Base-by-base conservation (phyloP, 2,888 invertebrate species). In the Ophion costatus region DNA sequence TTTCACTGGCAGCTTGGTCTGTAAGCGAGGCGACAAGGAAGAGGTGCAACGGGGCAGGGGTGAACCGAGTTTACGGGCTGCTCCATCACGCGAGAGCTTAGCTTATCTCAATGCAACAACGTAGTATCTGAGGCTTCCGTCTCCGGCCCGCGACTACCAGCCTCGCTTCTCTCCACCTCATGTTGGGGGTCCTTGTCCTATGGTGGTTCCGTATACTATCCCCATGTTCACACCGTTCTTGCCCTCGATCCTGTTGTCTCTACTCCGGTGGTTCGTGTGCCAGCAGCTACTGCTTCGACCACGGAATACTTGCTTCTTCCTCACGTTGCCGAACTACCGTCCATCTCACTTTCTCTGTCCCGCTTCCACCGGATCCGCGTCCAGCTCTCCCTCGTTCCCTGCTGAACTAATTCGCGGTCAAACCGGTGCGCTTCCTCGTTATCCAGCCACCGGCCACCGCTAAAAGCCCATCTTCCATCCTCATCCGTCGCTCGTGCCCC, bases 51-150 rank as follows among this genome's bases (percentile, higher is more conserved):
- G 69, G 73, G 20, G 59, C 42, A 22, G 56, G 71, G 70, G 88
- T 89, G 88, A 86, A 75, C 88, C 86, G 89, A 92, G 91, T 93
- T 93, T 92, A 93, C 92, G 91, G 92, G 90, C 91, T 90, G 92
- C 90, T 93, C 91, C 91, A 92, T 93, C 93, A 92, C 91, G 90
- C 89, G 90, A 91, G 90, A 92, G 93, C 92, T 92, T 91, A 92
- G 92, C 93, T 93, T 93, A 93, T 93, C 93, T 92, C 90, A 90
- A 91, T 91, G 91, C 91, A 90, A 89, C 92, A 91, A 92, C 91
- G 90, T 92, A 80, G 82, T 85, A 92, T 91, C 92, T 91, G 90
- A 92, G 90, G 91, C 92, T 91, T 91, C 90, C 91, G 91, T 91
- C 90, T 90, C 89, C 81, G 87, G 71, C 77, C 74, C 69, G 71